Base-by-base conservation (phyloP, 2,113 vertebrate species). In the Pseudorasbora parva region DNA sequence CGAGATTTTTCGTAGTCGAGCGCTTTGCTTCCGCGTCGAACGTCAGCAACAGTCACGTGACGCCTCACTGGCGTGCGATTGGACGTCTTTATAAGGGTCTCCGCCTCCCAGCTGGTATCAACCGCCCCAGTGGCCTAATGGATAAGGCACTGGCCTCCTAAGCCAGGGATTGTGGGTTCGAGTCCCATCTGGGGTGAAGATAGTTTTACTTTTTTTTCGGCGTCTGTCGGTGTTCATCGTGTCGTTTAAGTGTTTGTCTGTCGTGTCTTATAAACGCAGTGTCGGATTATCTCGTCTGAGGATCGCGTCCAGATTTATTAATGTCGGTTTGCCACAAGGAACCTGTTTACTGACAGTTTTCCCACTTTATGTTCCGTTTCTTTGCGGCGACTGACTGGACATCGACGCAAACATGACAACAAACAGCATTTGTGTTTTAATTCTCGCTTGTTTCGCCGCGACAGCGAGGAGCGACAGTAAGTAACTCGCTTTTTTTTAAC, bases 121-220 rank as follows among this genome's bases (percentile, higher is more conserved):
- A 8, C 8, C 17, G 77, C 77, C 59, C 83, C 86, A 87, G 86
- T 87, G 86, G 82, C 83, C 83, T 87, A 85, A 84, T 87, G 86
- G 86, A 87, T 87, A 82, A 84, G 82, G 82, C 86, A 87, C 83
- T 87, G 86, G 82, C 86, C 86, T 87, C 86, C 82, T 82, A 87
- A 85, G 83, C 80, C 86, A 85, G 86, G 86, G 83, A 87, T 85
- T 85, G 83, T 85, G 86, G 79, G 86, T 85, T 87, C 83, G 80
- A 87, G 80, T 82, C 83, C 80, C 74, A 83, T 87, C 86, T 85
- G 75, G 86, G 83, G 86, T 87, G 82, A 56, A 64, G 5, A 1
- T 2, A 4, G 2, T 8, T 64, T 64, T 79, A 1, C 3, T 11
- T 19, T 45, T 8, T n/a, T 19, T 7, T 27, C 7, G 1, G n/a